Evolutionary conservation across 1,140 invertebrate genomes (phyloP), one percentile per base, ranked within the genome.

Genomic region (Himalopsyche phryganea): DNA sequence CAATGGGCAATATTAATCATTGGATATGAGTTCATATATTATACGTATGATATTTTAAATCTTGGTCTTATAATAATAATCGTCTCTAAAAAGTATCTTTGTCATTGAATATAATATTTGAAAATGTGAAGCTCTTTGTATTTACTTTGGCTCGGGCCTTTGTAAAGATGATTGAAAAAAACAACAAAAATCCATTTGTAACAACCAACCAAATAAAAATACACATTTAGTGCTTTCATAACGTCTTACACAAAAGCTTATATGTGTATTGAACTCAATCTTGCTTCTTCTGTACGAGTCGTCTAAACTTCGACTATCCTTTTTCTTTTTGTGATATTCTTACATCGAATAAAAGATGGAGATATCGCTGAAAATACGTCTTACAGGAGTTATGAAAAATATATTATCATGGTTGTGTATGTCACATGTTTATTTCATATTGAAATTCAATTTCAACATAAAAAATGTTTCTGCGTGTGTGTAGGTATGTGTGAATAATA

Each of bases 391-490:
- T 54, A 63, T 63, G 61, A 63, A 55, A 59, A 63, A 63, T 63
- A 47, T 63, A 59, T 59, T 54, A 59, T 58, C 40, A 49, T 53
- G 57, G 35, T 47, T 56, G 57, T 63, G 56, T 63, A 46, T 56
- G 57, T 63, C 60, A 56, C 53, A 56, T 55, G 61, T 59, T 63
- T 63, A 63, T 63, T 63, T 63, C 61, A 63, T 63, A 63, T 63
- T 59, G 61, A 63, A 63, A 63, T 59, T 63, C 56, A 63, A 63
- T 63, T 63, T 63, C 56, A 47, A 49, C 46, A 53, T 52, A 63
- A 60, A 63, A 63, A 58, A 48, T 48, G 51, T 54, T 47, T 61
- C 57, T 45, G 42, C 15, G 23, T 36, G 44, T 28, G 18, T 10
- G 28, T 46, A 28, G 23, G 42, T 45, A 10, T 15, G 42, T 42